These are phyloP conservation scores for Nibea albiflora DNA, from an alignment of 2,113 vertebrate genomes.

Conservation along the genomic window DNA sequence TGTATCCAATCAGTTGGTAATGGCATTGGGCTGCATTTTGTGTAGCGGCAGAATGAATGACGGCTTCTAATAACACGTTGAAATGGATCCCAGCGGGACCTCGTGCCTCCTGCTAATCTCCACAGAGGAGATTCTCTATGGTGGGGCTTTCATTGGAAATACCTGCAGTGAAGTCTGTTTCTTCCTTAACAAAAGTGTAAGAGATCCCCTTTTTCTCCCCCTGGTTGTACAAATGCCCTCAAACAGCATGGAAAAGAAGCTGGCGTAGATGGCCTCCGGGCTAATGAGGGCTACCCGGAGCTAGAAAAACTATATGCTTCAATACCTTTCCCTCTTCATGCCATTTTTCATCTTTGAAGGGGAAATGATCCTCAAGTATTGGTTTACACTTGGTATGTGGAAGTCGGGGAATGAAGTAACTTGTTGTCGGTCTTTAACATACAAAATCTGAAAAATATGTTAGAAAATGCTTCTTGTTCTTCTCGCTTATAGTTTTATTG, in stretches of 20 bases:
- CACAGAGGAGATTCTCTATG: constrained; percentile 51
- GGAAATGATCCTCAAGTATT: constrained; percentile 50
- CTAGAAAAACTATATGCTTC: constrained; percentile 64
- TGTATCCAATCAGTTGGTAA: constrained; percentile 50
- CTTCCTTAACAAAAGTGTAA: constrained; percentile 61
- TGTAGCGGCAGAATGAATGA: constrained; percentile 47
- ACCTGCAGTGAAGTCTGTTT: constrained; percentile 64
- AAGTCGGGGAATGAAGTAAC: constrained; percentile 3
- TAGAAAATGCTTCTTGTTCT: background rate
- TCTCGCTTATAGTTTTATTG: background rate
- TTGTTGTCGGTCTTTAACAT: background rate
- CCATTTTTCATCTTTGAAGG: constrained; percentile 66
- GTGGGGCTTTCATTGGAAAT: constrained; percentile 60
- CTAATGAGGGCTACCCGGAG: constrained; percentile 63
- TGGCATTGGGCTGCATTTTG: constrained; percentile 45
- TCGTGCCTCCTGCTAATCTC: constrained; percentile 62
- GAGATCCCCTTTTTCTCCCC: constrained; percentile 45
- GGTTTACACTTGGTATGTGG: constrained; percentile 58
- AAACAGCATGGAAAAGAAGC: constrained; percentile 49
- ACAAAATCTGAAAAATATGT: background rate
- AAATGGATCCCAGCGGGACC: constrained; percentile 68
- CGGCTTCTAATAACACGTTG: constrained; percentile 63
- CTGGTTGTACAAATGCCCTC: constrained; percentile 52
- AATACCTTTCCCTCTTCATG: constrained; percentile 38
- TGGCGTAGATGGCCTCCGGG: constrained; percentile 36